Evolutionary conservation across 2,797 vertebrate genomes (phyloP), one percentile per base, ranked within the genome.

Genomic region (Haliaeetus vocifer): DNA sequence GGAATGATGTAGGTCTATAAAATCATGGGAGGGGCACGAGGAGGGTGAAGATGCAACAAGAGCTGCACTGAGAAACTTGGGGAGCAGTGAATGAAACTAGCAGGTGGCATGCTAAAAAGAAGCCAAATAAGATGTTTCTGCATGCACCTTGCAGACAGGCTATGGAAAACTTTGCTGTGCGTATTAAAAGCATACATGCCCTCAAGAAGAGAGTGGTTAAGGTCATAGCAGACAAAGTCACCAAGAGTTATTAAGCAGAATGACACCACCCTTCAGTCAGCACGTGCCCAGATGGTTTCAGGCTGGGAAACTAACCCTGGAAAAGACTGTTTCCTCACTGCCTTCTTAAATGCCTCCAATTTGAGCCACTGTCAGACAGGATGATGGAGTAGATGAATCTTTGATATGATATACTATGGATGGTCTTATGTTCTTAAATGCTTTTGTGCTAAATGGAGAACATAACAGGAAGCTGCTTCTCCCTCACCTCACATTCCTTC

Each of bases 141-240:
- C 63, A 25, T 7, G 59, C 59, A 61, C 42, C 37, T 73, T 23
- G 55, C 76, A 49, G 66, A 22, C n/a, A 67, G 31, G 23, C 71
- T 71, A 19, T 19, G 68, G 37, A 31, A 68, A 68, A 65, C 20
- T 8, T 58, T 25, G 50, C 76, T 58, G 37, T 10, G 29, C 22
- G 7, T 37, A 9, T 12, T 37, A n/a, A 31, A 50, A 68, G 11
- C 15, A 49, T 17, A 3, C 0, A 0, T 3, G 58, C 6, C 44
- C 49, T 88, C 28, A 23, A 35, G 49, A 37, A 38, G 19, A 63
- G 44, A 11, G 16, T 20, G 23, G 35, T 42, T 58, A 47, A 79
- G 44, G 67, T 53, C 73, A 53, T 1, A 52, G 29, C 37, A 71
- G 56, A 45, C 44, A 59, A 52, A 56, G 44, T 38, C 81, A 68